phyloP scores from a whole-genome alignment of 2,888 invertebrate genomes.

The Dryocosmus kuriphilus region DNA sequence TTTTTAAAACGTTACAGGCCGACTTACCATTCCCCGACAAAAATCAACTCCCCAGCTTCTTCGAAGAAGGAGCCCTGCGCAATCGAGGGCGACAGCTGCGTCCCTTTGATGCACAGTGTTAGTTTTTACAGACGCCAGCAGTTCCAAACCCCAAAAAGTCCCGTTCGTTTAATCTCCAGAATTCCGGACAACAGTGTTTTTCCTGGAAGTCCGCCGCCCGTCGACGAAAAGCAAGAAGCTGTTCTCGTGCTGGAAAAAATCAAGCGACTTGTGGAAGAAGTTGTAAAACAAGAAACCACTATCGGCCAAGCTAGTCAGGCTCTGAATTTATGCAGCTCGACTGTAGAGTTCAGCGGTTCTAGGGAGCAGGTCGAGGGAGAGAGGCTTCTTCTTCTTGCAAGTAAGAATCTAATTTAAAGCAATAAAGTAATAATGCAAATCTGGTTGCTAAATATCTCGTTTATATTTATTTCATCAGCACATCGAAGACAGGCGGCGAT shows the following conservation, averaged over 20 bases:
- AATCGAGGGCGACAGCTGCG: constrained; percentile 79
- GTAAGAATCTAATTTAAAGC: constrained; percentile 80
- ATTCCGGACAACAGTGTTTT: constrained; percentile 44
- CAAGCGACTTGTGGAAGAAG: constrained; percentile 73
- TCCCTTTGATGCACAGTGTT: constrained; percentile 89
- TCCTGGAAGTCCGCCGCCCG: constrained; percentile 45
- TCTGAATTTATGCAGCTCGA: constrained; percentile 92
- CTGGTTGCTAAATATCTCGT: background rate
- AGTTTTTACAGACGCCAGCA: constrained; percentile 93
- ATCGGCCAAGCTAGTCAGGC: constrained; percentile 96
- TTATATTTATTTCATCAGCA: constrained; percentile 78
- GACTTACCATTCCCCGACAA: constrained; percentile 70
- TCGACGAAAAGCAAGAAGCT: constrained; percentile 61
- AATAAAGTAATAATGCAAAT: constrained; percentile 18
- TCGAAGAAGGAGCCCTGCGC: constrained; percentile 77
- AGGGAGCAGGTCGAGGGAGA: constrained; percentile 97
- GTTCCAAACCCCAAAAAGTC: constrained; percentile 78
- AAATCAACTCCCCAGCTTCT: too few species aligned
- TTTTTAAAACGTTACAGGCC: constrained; percentile 47
- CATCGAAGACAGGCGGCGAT: constrained; percentile 92
- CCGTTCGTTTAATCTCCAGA: constrained; percentile 65
- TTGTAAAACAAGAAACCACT: constrained; percentile 89
- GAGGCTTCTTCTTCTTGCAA: constrained; percentile 91
- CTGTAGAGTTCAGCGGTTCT: constrained; percentile 92
- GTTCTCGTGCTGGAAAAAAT: constrained; percentile 71